Base-by-base conservation (phyloP, 2,888 invertebrate species). In the Drosophila vallismaia region DNA sequence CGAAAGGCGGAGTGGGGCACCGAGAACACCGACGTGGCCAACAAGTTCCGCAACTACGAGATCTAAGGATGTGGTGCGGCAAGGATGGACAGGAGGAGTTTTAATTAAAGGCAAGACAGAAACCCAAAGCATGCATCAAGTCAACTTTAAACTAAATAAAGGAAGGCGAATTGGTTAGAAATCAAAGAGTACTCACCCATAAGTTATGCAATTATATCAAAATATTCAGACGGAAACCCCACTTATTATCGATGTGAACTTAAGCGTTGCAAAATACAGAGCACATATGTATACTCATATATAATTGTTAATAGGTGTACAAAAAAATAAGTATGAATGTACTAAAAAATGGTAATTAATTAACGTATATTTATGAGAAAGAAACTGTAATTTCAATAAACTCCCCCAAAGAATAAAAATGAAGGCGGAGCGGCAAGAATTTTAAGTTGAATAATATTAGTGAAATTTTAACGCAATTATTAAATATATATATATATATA, bases 21-120 rank as follows among this genome's bases (percentile, higher is more conserved):
- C 54, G 95, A 96, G 74, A 95, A 96, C 29, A 95, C 96, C 33
- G 96, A 96, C 90, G 95, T 96, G 86, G 95, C 96, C 92, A 95
- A 94, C 92, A 96, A 97, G 92, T 97, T 97, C 92, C 95, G 97
- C 92, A 97, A 97, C 92, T 97, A 97, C 92, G 97, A 97, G 92
- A 97, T 97, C 91, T 97, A 96, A 96, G 7, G 4, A n/a, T 9
- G n/a, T 8, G 36, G 31, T n/a, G 24, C 26, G 10, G 14, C 26
- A 7, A 46, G 19, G 19, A 19, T 19, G 19, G 19, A 19, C 19
- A 19, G 19, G 54, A 66, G 33, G 29, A 53, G 50, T 62, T 55
- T 62, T 46, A 72, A 74, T 86, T 78, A 54, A 68, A 66, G 28
- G 36, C n/a, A 42, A 42, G 19, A 31, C 48, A 53, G 46, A 7